Base-by-base conservation (phyloP, 2,113 vertebrate species). In the Oceanites oceanicus region DNA sequence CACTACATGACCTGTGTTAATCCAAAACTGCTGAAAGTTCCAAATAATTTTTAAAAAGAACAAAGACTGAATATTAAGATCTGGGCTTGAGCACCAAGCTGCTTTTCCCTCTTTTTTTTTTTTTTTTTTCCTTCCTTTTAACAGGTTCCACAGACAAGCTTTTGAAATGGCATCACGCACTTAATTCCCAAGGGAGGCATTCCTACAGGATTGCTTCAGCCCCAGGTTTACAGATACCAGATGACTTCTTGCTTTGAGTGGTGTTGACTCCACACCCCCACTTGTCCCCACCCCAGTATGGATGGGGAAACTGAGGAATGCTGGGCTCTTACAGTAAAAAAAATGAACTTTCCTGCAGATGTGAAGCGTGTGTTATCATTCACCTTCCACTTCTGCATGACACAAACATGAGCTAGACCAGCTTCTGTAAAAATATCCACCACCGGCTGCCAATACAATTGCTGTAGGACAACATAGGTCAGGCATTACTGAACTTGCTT, bases 311-410 rank as follows among this genome's bases (percentile, higher is more conserved):
- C 34, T 11, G 42, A 91, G 53, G 44, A 67, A 55, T 3, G 5
- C 22, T 22, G 32, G 22, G 19, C 2, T 22, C 11, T 38, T 27
- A 8, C 0, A 2, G 65, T 25, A 30, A 58, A 58, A 58, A 58
- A 68, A 53, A 68, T 3, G 0, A 50, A 15, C 22, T 52, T 67
- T 55, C 18, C 45, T 82, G 52, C 34, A 68, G 67, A 27, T 40
- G 19, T 16, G 27, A 59, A 74, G 26, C 3, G 1, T 1, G 9
- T 22, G 17, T 40, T 49, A 6, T 8, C 25, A 68, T 61, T 42
- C 75, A 82, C 23, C 32, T 42, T 63, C 70, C 32, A 27, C 3
- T 77, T 59, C 47, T 50, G 36, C 23, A 5, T 4, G 45, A 22
- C 42, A 53, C 13, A 81, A 56, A n/a, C 18, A 6, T 0, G 34